phyloP scores from a whole-genome alignment of 2,797 vertebrate species.

The Hozukius guyotensis region DNA sequence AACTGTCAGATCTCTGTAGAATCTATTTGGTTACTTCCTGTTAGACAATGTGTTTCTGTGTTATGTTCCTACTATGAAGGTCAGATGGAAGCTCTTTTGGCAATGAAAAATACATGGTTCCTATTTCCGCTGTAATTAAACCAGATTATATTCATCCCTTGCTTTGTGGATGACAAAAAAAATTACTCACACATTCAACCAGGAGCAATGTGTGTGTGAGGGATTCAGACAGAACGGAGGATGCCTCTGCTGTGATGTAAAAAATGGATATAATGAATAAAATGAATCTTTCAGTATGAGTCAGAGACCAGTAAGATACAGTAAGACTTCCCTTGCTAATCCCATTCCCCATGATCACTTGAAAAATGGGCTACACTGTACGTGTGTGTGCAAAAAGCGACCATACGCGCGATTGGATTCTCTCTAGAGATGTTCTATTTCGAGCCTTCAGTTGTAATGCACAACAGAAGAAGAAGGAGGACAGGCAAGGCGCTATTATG shows the following conservation, averaged over 20 bases:
- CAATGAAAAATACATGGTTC: background rate
- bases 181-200: slow-evolving; percentile 5
- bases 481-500: slow-evolving; percentile 51
- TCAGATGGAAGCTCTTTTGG: background rate
- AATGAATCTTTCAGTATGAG: slow-evolving; percentile 15
- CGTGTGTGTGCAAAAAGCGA: slow-evolving; percentile 17
- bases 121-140: background rate
- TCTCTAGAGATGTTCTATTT: slow-evolving; percentile 72
- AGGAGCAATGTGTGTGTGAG: slow-evolving; percentile 2
- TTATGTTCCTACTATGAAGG: background rate
- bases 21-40: background rate
- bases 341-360: slow-evolving; percentile 10
- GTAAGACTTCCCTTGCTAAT: slow-evolving; percentile 19
- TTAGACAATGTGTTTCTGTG: background rate
- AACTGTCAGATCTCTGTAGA: background rate
- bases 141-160: slow-evolving; percentile 2
- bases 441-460: slow-evolving; percentile 53
- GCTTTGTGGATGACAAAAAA: background rate
- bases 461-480: slow-evolving; percentile 61
- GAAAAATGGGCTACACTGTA: slow-evolving; percentile 2
- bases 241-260: slow-evolving; percentile 24
- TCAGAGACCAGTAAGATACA: slow-evolving; percentile 27
- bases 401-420: slow-evolving; percentile 16
- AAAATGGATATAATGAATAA: slow-evolving; percentile 31
- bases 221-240: slow-evolving; percentile 4